Base-by-base conservation (phyloP, 1,140 invertebrate species). In the Drosophila athabasca region DNA sequence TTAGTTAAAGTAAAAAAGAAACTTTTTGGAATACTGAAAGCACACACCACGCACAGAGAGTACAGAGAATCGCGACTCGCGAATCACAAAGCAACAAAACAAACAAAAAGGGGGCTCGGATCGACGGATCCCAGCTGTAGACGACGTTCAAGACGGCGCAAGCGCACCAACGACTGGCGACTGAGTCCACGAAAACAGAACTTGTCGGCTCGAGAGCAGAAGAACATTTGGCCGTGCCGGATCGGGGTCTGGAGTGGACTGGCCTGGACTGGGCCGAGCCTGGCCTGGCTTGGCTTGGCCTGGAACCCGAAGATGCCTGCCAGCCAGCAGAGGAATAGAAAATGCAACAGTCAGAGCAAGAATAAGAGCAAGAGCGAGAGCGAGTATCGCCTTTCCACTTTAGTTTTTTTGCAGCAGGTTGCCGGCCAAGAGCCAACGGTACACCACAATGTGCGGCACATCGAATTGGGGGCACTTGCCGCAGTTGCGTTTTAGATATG, bases 131-230 rank as follows among this genome's bases (percentile, higher is more conserved):
- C 35, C 3, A 39, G 35, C 35, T 19, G 17, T 19, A 39, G 35
- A 11, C 35, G 35, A n/a, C n/a, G n/a, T n/a, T n/a, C n/a, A n/a
- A n/a, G 11, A 39, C 35, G n/a, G n/a, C n/a, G n/a, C n/a, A n/a
- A n/a, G 35, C 11, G 35, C 35, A 39, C 35, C 35, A 11, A 39
- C 35, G 31, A 35, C 31, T 35, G 31, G 26, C 26, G 6, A 29
- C 29, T 31, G 29, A 31, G 19, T 52, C 15, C 35, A 35, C 67
- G n/a, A 59, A 39, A 73, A 57, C 48, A 75, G 81, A 85, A 87
- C 82, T 74, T 87, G 78, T 87, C 82, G 60, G 70, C 66, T 71
- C 74, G 74, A 87, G 57, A 79, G 82, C 75, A 82, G 69, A 81
- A 81, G 77, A 85, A 85, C 82, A 87, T 85, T 85, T 85, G 82